Conservation (phyloP, 35 echinoderm and acorn worm genomes). For the Strongylocentrotus purpuratus region DNA sequence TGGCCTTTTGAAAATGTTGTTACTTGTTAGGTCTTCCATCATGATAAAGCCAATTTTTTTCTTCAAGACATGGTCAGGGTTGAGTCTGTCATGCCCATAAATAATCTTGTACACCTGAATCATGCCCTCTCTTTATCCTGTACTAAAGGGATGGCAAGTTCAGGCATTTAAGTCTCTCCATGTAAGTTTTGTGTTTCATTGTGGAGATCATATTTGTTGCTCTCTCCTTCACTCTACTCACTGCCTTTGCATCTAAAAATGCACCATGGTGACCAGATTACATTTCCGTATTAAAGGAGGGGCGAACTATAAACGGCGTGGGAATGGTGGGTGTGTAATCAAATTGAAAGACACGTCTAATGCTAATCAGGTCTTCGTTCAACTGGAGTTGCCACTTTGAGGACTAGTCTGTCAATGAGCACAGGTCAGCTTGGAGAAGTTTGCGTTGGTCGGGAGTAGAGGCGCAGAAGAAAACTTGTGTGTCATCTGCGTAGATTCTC, state of each 20-base stretch:
- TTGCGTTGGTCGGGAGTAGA: neutral
- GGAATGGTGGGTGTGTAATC: neutral
- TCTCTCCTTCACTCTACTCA: neutral
- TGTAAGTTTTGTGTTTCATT: neutral
- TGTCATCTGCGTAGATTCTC: constrained; percentile 53
- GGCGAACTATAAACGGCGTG: neutral
- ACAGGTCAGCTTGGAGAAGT: neutral
- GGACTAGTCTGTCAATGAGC: neutral
- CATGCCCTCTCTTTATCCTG: too few relatives aligned
- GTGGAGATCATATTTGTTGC: neutral
- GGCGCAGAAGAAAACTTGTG: neutral
- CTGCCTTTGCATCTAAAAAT: neutral
- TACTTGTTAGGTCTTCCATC: too few relatives aligned
- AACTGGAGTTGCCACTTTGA: neutral
- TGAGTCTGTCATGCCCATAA: too few relatives aligned
- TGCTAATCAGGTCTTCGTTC: neutral
- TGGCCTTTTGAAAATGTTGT: too few relatives aligned
- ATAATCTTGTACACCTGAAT: too few relatives aligned
- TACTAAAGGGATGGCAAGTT: too few relatives aligned
- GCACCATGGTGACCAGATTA: neutral
- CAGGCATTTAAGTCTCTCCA: neutral
- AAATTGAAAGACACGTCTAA: too few relatives aligned
- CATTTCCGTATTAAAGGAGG: neutral
- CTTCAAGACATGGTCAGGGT: too few relatives aligned
- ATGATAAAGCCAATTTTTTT: too few relatives aligned